phyloP scores from a whole-genome alignment of 2,113 vertebrate genomes.

The Galeopterus variegatus region DNA sequence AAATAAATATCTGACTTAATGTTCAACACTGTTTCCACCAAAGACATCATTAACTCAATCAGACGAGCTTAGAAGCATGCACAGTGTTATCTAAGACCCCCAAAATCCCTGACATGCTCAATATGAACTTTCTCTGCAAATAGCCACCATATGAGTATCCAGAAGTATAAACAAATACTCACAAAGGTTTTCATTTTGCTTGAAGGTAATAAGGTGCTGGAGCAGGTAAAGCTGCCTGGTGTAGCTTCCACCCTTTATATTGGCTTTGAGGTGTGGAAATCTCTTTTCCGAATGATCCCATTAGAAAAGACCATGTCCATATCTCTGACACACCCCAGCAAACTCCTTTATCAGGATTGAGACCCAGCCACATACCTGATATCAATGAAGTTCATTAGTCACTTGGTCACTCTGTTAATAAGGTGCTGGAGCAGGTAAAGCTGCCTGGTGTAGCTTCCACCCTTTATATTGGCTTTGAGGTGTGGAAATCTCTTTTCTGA shows the following conservation, averaged over 20 bases:
- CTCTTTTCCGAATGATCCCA: slow-evolving; percentile 73
- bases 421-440: slow-evolving; percentile 72
- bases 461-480: slow-evolving; percentile 87
- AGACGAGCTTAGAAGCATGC: background rate
- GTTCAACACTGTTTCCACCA: background rate
- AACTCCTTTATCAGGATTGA: slow-evolving; percentile 85
- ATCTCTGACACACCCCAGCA: slow-evolving; percentile 84
- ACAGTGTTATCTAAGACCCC: background rate
- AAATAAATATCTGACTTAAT: background rate
- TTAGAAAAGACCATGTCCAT: slow-evolving; percentile 54
- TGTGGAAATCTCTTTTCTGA: slow-evolving; percentile 81
- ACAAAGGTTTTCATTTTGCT: slow-evolving; percentile 88
- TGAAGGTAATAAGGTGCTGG: slow-evolving; percentile 65
- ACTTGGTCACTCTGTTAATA: slow-evolving; percentile 85
- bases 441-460: slow-evolving; percentile 27
- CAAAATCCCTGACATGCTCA: background rate
- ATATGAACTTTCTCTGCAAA: background rate
- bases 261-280: slow-evolving; percentile 81
- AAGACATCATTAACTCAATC: background rate
- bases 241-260: slow-evolving; percentile 87
- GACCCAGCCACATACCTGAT: slow-evolving; percentile 73
- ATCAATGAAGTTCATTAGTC: slow-evolving; percentile 78
- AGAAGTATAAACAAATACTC: slow-evolving; percentile 83
- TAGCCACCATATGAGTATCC: background rate
- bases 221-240: slow-evolving; percentile 59